A percentile compares a stretch with the other conserved stretches of the same genome.
Conservation (phyloP, 2,113 vertebrate genomes). For the Passer domesticus region DNA sequence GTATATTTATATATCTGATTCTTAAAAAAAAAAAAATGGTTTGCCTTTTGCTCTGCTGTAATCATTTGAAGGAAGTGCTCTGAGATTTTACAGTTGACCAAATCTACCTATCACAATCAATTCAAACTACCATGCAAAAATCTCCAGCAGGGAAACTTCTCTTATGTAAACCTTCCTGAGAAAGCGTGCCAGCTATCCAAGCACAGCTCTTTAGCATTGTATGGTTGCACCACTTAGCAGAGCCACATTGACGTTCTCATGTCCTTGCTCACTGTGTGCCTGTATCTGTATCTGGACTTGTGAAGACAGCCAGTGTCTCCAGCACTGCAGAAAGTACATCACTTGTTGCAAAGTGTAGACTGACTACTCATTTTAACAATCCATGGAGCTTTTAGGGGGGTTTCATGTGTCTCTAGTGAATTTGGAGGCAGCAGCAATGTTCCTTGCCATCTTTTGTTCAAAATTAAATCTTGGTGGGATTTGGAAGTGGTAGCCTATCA, state of each 20-base stretch:
- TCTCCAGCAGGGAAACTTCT: neutral
- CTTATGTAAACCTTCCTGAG: neutral
- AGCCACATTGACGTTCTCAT: accelerated
- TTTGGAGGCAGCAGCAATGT: neutral
- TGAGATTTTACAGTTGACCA: neutral
- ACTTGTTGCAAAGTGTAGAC: neutral
- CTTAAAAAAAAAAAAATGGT: neutral
- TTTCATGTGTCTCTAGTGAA: neutral
- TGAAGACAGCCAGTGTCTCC: neutral
- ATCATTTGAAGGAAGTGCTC: neutral
- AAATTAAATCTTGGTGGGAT: neutral
- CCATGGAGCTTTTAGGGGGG: neutral
- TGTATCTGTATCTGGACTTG: neutral
- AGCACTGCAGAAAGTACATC: neutral
- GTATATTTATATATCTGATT: neutral
- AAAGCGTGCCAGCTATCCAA: neutral
- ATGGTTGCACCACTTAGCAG: neutral
- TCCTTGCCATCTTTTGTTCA: neutral
- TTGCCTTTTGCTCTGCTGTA: neutral
- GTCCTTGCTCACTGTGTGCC: neutral
- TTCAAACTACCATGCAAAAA: neutral
- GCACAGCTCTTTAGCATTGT: neutral
- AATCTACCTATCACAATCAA: neutral
- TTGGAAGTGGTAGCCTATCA: neutral
- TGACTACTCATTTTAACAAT: neutral